Evolutionary conservation across 2,888 invertebrate species (phyloP), one percentile per base, ranked within the genome.

Genomic region (Cephus runcator): DNA sequence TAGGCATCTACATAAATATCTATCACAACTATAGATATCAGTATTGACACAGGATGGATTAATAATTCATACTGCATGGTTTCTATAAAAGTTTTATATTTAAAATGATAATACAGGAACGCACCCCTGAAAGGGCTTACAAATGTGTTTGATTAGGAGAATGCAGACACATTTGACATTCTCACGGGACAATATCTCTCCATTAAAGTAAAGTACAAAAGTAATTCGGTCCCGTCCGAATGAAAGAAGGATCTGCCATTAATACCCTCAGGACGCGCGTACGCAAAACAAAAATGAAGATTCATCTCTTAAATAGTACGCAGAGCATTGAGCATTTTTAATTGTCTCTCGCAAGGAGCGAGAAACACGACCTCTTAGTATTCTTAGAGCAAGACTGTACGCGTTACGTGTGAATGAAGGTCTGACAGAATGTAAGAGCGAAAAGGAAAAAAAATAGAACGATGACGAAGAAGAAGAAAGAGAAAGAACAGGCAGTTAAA

Each of bases 51-150:
- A 35, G 34, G 15, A 36, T 76, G 71, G 15, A 40, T 31, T 71
- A 76, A 76, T 77, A 40, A 73, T 77, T 31, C 73, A 77, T 73
- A 79, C 34, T 79, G 2, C 23, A 23, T 34, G 31, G 40, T 74
- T 77, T 56, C 56, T 71, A 34, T 71, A 77, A 83, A 82, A 81
- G 76, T 78, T 79, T 79, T 78, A 80, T 81, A 81, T 83, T 81
- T 78, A 80, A 83, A 82, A 82, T 83, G 81, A 85, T 79, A 86
- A 85, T 86, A 84, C 85, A 85, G 85, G 85, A 88, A 86, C 86
- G 79, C 81, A 81, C 84, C 86, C 86, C 85, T 79, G 75, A 76
- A 73, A 80, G 82, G 84, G 83, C 78, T 84, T 84, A 86, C 83
- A 85, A 82, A 56, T 23, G 56, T 76, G 79, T 85, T 87, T 81